These are phyloP conservation scores for Porites australiensis DNA, from an alignment of 64 coral and sea anemone species.

Conservation along the genomic window DNA sequence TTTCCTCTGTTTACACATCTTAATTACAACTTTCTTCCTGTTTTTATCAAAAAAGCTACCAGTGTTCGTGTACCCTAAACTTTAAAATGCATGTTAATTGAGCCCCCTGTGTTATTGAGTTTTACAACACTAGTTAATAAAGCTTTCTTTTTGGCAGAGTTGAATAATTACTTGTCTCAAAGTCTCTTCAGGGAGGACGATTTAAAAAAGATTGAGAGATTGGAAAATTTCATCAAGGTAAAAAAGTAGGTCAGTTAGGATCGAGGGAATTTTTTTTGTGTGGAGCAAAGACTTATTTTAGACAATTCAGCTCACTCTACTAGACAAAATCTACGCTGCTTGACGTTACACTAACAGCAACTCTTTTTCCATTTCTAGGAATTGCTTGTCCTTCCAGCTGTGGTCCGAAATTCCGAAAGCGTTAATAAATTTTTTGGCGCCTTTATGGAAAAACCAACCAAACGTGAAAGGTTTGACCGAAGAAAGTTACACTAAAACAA, in stretches of 20 bases:
- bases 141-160: background rate
- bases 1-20: too few species aligned
- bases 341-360: background rate
- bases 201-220: slow-evolving; percentile 22
- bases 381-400: background rate
- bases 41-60: too few species aligned
- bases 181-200: background rate
- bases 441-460: background rate
- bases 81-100: too few species aligned
- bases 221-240: slow-evolving; percentile 15
- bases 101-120: too few species aligned
- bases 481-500: background rate
- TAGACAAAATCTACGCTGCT: too few species aligned
- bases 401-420: background rate
- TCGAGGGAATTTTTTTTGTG: too few species aligned
- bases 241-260: too few species aligned
- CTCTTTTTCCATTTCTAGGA: background rate
- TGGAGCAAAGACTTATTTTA: too few species aligned
- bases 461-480: background rate
- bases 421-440: slow-evolving; percentile 3
- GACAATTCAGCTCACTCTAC: too few species aligned
- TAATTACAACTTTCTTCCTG: too few species aligned
- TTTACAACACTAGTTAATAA: background rate
- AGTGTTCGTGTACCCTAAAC: too few species aligned
- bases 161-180: background rate